Conservation (phyloP, 2,113 vertebrate genomes). For the Microcebus murinus region DNA sequence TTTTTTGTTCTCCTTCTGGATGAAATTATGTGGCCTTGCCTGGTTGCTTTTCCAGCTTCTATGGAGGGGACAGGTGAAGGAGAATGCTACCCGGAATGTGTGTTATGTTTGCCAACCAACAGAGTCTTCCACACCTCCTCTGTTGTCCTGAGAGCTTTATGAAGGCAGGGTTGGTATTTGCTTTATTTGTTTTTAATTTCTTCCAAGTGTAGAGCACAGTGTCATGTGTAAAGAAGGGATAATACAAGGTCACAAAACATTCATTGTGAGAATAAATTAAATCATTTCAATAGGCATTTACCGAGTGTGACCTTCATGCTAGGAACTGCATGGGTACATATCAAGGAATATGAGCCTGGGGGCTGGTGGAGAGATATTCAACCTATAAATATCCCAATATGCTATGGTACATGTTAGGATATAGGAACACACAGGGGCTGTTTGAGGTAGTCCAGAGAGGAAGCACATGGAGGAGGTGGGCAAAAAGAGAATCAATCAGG, state of each 20-base stretch:
- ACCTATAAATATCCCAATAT: background rate
- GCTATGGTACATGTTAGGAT: background rate
- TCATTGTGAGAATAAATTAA: background rate
- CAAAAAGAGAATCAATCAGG: background rate
- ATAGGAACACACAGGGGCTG: background rate
- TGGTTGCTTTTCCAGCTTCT: background rate
- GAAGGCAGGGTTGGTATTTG: background rate
- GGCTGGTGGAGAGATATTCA: background rate
- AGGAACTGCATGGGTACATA: background rate
- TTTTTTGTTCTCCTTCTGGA: background rate
- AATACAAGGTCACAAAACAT: background rate
- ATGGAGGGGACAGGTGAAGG: background rate
- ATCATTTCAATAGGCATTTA: background rate
- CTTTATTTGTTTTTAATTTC: background rate
- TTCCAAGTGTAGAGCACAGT: background rate
- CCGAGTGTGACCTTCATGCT: background rate
- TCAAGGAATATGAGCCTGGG: background rate
- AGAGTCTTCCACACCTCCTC: background rate
- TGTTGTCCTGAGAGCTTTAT: background rate
- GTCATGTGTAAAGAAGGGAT: background rate
- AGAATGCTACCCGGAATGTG: background rate
- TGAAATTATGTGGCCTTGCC: background rate
- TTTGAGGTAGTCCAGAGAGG: background rate
- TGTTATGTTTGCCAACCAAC: background rate
- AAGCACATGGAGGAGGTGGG: background rate